These are phyloP conservation scores for Lagothrix lagotricha DNA, from an alignment of 2,797 vertebrate genomes.

Conservation along the genomic window DNA sequence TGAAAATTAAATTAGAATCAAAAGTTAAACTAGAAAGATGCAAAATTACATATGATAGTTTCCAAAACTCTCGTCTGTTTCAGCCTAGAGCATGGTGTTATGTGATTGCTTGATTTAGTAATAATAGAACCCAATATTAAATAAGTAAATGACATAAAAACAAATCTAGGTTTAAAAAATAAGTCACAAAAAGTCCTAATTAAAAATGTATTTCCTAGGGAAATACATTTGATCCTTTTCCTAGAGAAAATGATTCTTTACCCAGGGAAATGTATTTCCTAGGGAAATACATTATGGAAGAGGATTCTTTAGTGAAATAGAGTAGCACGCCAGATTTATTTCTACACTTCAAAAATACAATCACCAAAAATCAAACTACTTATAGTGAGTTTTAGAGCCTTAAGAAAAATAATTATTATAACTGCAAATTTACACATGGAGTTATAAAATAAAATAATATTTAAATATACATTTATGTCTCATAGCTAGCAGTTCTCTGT, in stretches of 20 bases:
- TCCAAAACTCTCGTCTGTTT: neutral
- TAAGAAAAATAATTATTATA: neutral
- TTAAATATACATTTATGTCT: neutral
- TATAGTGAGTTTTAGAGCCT: neutral
- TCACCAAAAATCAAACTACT: neutral
- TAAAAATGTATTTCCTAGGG: neutral
- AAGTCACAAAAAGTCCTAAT: neutral
- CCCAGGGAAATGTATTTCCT: neutral
- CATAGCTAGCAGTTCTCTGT: neutral
- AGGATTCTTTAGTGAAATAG: neutral
- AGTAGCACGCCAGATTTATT: neutral
- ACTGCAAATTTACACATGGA: neutral
- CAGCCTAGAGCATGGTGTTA: neutral
- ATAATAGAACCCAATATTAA: neutral
- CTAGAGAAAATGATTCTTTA: too few relatives aligned
- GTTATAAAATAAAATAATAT: neutral
- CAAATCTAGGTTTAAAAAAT: neutral
- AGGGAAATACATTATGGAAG: neutral
- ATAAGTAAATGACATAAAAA: neutral
- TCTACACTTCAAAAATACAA: neutral
- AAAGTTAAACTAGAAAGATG: neutral
- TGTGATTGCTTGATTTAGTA: neutral
- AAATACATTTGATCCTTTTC: neutral
- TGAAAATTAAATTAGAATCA: neutral
- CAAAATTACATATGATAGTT: neutral